Evolutionary conservation across 2,797 vertebrate species (phyloP), one percentile per base, ranked within the genome.

Genomic region (Chaenodraco wilsoni): DNA sequence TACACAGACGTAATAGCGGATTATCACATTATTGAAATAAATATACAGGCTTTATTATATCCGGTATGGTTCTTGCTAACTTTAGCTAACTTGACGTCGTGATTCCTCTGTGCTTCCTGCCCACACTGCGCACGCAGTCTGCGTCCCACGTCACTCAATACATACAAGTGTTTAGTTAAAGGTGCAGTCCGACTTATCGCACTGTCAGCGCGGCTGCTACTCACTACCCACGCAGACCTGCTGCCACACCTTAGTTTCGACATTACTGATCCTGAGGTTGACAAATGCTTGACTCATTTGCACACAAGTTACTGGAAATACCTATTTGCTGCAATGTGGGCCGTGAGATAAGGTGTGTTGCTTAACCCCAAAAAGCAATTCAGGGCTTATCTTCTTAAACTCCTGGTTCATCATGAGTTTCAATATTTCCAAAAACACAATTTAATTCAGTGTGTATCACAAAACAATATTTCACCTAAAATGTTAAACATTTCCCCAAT

Each of bases 181-280:
- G 95, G 91, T 83, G 86, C 94, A 94, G 92, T 76, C 82, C 73
- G 41, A 59, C 57, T 88, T 84, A 77, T 87, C 77, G 70, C 81
- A 58, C 13, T 70, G 84, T 84, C 77, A 85, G 84, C 74, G 52
- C 57, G 55, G 21, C 69, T 62, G 44, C 76, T 65, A 3, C 59
- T 37, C 52, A 49, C 49, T 48, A 51, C 69, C 56, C 79, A 81
- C 58, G 63, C 76, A 83, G 75, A 74, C 6, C 55, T 75, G 90
- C 55, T 75, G 90, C 87, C 92, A 89, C 92, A 92, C 92, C 92
- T 92, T 87, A 85, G 84, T 92, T 90, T 92, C 89, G 88, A 92
- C 85, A 92, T 86, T 51, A 8, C 65, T 83, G 65, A 86, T 87
- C 79, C 65, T 74, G 44, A 52, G 49, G 62, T 65, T 87, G 85